A percentile compares a stretch with the other conserved stretches of the same genome.
Evolutionary conservation across 2,797 vertebrate genomes (phyloP).

Genomic region (Pachyuromys duprasi): DNA sequence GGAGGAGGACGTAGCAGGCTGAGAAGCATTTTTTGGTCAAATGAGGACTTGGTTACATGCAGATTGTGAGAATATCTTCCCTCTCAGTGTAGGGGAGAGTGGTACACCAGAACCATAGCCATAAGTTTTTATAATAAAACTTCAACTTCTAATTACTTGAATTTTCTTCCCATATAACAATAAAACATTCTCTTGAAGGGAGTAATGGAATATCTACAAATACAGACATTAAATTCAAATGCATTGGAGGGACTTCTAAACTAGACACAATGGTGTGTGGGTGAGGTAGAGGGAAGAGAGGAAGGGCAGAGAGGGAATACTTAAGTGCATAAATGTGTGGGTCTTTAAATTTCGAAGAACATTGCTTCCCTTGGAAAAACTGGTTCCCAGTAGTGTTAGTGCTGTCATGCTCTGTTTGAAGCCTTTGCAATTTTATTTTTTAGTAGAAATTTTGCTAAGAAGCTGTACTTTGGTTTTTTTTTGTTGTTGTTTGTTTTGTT

Average conservation of each 20-base stretch:
- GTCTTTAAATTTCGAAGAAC: slow-evolving; percentile 42
- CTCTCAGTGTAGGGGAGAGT: not conserved
- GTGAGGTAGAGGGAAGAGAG: not conserved
- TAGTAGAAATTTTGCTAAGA: slow-evolving; percentile 22
- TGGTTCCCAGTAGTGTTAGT: not conserved
- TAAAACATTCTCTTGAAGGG: slow-evolving; percentile 10
- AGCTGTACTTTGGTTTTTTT: too few relatives aligned
- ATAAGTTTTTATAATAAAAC: slow-evolving; percentile 39
- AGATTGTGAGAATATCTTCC: not conserved
- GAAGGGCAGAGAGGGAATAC: not conserved
- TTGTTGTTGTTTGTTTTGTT: too few relatives aligned
- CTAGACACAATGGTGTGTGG: not conserved
- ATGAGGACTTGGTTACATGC: not conserved
- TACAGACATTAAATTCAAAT: slow-evolving; percentile 33
- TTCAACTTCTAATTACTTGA: slow-evolving; percentile 9
- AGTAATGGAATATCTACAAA: slow-evolving; percentile 16
- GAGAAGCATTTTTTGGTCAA: not conserved
- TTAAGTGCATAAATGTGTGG: not conserved
- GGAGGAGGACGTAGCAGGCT: not conserved
- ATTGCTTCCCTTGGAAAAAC: not conserved
- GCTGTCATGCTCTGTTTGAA: not conserved
- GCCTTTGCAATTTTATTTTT: slow-evolving; percentile 25
- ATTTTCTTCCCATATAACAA: slow-evolving; percentile 19
- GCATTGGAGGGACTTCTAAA: slow-evolving; percentile 43
- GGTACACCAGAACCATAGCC: slow-evolving; percentile 9